These are phyloP conservation scores for Hippasteria phrygiana DNA, from an alignment of 53 echinoderm and acorn worm species.

Conservation along the genomic window DNA sequence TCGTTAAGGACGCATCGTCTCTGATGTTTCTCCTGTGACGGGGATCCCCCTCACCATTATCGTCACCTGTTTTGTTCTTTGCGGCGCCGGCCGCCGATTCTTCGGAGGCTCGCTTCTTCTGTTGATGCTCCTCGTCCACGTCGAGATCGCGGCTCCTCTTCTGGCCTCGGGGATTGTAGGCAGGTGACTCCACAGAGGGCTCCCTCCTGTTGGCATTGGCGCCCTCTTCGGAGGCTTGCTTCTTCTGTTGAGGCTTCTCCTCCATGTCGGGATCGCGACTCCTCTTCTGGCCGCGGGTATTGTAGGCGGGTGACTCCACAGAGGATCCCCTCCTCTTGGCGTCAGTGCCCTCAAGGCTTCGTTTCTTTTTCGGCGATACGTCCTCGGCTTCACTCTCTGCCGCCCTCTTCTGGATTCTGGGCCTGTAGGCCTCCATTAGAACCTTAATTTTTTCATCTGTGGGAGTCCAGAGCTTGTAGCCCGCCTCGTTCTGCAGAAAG, in stretches of 20 bases:
- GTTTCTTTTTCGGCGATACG: conserved; percentile 2
- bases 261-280: background rate
- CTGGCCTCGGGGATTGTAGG: background rate
- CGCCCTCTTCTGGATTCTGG: conserved; percentile 10
- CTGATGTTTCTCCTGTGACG: too few species aligned
- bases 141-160: background rate
- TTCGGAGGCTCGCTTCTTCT: background rate
- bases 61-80: background rate
- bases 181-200: background rate
- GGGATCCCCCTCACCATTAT: background rate
- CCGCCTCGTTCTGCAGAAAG: conserved; percentile 98
- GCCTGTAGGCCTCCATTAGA: conserved; percentile 80
- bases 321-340: background rate
- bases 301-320: background rate
- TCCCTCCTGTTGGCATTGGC: background rate
- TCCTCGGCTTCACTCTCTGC: conserved; percentile 13
- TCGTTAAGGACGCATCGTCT: too few species aligned
- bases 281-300: background rate
- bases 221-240: background rate
- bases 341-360: background rate
- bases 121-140: background rate
- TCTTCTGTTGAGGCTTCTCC: background rate
- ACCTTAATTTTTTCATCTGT: conserved; percentile 82
- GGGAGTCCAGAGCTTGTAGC: conserved; percentile 86
- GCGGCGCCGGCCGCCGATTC: background rate